Conservation (phyloP, 1,140 invertebrate genomes). For the Bombus haemorrhoidalis region DNA sequence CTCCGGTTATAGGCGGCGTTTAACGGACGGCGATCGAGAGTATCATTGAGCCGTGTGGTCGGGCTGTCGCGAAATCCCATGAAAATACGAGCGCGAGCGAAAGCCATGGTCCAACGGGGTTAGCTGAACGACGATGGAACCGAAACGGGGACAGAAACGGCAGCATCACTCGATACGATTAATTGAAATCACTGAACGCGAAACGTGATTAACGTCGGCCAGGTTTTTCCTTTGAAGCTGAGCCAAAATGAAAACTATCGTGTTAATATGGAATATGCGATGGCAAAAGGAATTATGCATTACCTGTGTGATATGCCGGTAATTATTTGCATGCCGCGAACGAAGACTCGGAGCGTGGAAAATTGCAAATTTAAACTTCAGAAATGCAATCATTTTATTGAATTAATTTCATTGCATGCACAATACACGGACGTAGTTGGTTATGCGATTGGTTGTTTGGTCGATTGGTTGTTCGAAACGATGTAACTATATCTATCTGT, state of each 20-base stretch:
- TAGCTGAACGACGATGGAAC: constrained; percentile 2
- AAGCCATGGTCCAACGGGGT: not conserved
- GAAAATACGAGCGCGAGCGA: not conserved
- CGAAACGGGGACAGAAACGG: not conserved
- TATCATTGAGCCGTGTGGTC: too few relatives aligned
- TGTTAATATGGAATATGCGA: not conserved
- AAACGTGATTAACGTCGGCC: not conserved
- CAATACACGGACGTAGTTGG: too few relatives aligned
- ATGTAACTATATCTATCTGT: too few relatives aligned
- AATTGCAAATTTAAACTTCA: not conserved
- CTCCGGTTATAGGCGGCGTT: too few relatives aligned
- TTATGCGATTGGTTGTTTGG: too few relatives aligned
- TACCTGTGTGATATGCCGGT: not conserved
- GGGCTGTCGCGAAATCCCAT: too few relatives aligned
- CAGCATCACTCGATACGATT: not conserved
- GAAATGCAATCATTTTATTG: too few relatives aligned
- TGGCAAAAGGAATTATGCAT: not conserved
- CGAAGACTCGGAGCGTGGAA: not conserved
- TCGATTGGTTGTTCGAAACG: too few relatives aligned
- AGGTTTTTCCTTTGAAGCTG: not conserved
- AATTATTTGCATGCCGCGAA: not conserved
- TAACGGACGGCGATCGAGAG: too few relatives aligned
- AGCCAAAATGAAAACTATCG: not conserved
- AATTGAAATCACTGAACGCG: not conserved
- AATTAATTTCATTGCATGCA: too few relatives aligned